Conservation (phyloP, 2,797 vertebrate species). For the Parambassis ranga region DNA sequence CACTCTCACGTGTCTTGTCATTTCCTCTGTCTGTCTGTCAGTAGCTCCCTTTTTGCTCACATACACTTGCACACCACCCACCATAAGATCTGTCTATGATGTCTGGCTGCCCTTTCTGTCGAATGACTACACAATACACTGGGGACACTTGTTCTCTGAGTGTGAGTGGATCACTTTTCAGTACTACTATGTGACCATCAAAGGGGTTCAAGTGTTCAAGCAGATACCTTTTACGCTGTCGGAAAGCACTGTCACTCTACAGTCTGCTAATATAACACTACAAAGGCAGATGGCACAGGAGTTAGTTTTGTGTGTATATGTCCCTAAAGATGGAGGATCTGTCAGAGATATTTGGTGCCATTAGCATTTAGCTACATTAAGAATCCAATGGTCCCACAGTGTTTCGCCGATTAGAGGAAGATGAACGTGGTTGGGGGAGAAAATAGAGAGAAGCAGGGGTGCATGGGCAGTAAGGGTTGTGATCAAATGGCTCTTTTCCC, state of each 20-base stretch:
- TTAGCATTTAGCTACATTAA: conserved; percentile 47
- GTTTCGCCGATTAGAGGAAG: conserved; percentile 44
- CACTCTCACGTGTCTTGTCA: conserved; percentile 47
- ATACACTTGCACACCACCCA: conserved; percentile 26
- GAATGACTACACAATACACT: conserved; percentile 54
- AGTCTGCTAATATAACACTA: conserved; percentile 39
- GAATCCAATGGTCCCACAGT: conserved; percentile 46
- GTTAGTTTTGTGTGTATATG: not conserved
- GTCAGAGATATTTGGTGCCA: conserved; percentile 20
- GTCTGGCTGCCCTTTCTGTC: conserved; percentile 60
- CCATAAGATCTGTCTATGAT: conserved; percentile 51
- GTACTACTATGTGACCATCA: conserved; percentile 54
- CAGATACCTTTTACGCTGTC: conserved; percentile 36
- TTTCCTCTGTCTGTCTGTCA: conserved; percentile 23
- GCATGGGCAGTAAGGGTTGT: conserved; percentile 17
- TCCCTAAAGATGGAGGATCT: conserved; percentile 12
- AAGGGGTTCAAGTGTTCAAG: conserved; percentile 55
- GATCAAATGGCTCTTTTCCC: conserved; percentile 40
- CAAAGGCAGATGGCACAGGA: conserved; percentile 43
- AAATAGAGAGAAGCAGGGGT: not conserved
- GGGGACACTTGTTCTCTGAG: conserved; percentile 49
- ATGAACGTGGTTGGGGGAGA: conserved; percentile 6
- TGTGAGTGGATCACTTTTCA: conserved; percentile 58
- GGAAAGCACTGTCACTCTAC: conserved; percentile 36
- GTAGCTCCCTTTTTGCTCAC: conserved; percentile 4